Conservation (phyloP, 2,888 invertebrate genomes). For the Yponomeuta sedellus region DNA sequence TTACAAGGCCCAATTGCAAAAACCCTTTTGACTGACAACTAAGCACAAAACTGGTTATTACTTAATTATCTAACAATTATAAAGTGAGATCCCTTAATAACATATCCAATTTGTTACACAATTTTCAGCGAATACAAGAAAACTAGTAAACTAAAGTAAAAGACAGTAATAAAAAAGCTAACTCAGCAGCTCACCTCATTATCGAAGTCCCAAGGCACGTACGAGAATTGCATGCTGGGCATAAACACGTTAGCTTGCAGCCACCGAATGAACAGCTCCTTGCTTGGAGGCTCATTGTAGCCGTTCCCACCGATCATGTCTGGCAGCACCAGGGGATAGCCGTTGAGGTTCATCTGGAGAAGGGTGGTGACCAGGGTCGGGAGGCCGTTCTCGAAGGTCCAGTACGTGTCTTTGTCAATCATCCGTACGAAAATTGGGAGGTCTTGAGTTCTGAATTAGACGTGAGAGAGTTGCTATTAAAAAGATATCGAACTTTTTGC, state of each 20-base stretch:
- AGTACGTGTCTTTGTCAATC: constrained; percentile 83
- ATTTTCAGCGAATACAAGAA: no score
- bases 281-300: constrained; percentile 60
- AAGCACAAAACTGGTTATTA: no score
- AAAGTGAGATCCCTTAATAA: no score
- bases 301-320: constrained; percentile 86
- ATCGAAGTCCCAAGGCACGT: constrained; percentile 86
- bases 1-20: no score
- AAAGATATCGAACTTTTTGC: no score
- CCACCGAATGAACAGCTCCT: constrained; percentile 85
- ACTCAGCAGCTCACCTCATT: constrained; percentile 46
- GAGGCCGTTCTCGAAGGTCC: constrained; percentile 82
- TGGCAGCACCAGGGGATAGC: constrained; percentile 84
- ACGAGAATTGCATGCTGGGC: constrained; percentile 87
- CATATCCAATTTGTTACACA: no score
- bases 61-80: no score
- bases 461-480: background rate
- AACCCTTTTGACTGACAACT: no score
- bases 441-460: constrained; percentile 76
- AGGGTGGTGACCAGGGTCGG: constrained; percentile 83
- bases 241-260: constrained; percentile 85
- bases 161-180: no score
- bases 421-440: constrained; percentile 83
- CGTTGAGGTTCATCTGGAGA: constrained; percentile 78
- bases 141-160: no score